phyloP scores from a whole-genome alignment of 1,140 invertebrate genomes.

The Eueides isabella region DNA sequence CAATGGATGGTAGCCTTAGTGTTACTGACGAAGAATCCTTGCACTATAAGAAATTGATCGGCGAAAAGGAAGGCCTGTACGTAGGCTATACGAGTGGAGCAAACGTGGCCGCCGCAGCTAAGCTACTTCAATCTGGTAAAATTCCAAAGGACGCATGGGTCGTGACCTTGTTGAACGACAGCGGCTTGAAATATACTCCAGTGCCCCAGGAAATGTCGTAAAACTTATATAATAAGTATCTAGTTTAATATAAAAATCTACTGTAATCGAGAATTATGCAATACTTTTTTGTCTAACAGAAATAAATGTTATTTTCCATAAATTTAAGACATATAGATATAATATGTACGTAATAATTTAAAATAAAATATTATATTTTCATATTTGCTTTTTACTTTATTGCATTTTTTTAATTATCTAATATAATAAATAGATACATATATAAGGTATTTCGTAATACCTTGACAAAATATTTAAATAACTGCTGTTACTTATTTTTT shows the following conservation, averaged over 20 bases:
- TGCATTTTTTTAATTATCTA: too few relatives aligned
- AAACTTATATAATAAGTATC: background rate
- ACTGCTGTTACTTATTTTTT: too few relatives aligned
- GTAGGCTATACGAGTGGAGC: conserved; percentile 73
- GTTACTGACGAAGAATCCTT: conserved; percentile 68
- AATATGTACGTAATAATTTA: background rate
- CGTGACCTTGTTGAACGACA: conserved; percentile 66
- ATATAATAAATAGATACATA: too few relatives aligned
- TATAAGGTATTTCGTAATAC: too few relatives aligned
- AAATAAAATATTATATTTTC: background rate
- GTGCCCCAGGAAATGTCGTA: conserved; percentile 33
- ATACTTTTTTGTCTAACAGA: background rate
- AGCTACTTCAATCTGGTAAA: conserved; percentile 61
- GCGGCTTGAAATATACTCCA: conserved; percentile 63
- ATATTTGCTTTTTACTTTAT: background rate
- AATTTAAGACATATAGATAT: background rate
- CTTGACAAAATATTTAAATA: too few relatives aligned
- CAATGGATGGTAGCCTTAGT: conserved; percentile 61
- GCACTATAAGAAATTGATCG: conserved; percentile 63
- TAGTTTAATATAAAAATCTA: background rate
- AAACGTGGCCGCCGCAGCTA: conserved; percentile 69
- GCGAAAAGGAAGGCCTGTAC: conserved; percentile 69
- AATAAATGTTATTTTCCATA: background rate
- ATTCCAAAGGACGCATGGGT: conserved; percentile 68
- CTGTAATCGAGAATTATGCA: background rate